A percentile compares a stretch with the other conserved stretches of the same genome.
These are phyloP conservation scores for Trichonephila clavipes DNA, from an alignment of 1,140 invertebrate species.

Conservation along the genomic window DNA sequence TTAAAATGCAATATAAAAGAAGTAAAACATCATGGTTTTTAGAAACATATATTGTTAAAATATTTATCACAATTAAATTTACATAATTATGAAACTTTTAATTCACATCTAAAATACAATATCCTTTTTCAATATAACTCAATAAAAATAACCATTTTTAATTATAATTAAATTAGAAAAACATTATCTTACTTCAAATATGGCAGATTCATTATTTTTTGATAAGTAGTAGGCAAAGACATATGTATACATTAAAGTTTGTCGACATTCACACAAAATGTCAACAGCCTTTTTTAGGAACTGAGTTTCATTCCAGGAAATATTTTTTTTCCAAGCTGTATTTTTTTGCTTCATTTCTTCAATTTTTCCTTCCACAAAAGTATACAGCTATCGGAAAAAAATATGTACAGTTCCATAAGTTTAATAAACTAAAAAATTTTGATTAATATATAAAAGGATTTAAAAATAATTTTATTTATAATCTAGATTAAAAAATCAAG, in stretches of 20 bases:
- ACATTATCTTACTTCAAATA: slow-evolving; percentile 89
- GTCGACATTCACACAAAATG: slow-evolving; percentile 97
- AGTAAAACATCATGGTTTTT: too few relatives aligned
- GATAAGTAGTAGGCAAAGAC: slow-evolving; percentile 99
- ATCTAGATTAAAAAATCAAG: too few relatives aligned
- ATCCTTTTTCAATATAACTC: too few relatives aligned
- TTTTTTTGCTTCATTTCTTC: slow-evolving; percentile 99
- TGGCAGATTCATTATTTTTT: slow-evolving; percentile 99
- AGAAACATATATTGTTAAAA: too few relatives aligned
- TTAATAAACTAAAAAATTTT: background rate
- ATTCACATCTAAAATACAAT: too few relatives aligned
- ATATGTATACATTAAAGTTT: slow-evolving; percentile 99
- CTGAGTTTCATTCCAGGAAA: slow-evolving; percentile 99
- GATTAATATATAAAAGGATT: background rate
- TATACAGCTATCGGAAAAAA: slow-evolving; percentile 85
- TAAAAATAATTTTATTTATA: too few relatives aligned
- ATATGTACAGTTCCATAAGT: background rate
- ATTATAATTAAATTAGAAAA: too few relatives aligned
- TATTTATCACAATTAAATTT: too few relatives aligned
- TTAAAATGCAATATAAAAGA: too few relatives aligned
- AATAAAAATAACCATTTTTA: too few relatives aligned
- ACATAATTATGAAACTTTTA: too few relatives aligned
- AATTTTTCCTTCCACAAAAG: slow-evolving; percentile 97
- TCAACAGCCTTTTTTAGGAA: slow-evolving; percentile 95
- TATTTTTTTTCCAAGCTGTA: slow-evolving; percentile 99